A percentile compares a stretch with the other conserved stretches of the same genome.
phyloP scores from a whole-genome alignment of 2,113 vertebrate genomes.

The Aspidoscelis tigris region DNA sequence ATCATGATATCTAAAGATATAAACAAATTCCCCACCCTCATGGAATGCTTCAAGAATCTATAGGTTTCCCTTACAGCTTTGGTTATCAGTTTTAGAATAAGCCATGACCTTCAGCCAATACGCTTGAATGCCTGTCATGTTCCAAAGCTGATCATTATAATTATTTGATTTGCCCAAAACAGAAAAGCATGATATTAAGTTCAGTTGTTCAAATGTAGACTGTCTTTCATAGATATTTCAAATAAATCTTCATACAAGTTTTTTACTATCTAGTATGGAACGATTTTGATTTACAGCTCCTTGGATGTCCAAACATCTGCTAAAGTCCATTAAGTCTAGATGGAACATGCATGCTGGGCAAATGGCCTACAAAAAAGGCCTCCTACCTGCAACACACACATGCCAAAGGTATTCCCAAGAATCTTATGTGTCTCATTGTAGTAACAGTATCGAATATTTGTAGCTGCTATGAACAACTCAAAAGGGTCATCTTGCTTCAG shows the following conservation, averaged over 20 bases:
- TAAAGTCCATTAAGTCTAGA: not conserved
- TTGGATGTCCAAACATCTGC: not conserved
- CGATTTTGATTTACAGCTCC: too few relatives aligned
- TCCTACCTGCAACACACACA: slow-evolving; percentile 94
- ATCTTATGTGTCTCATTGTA: slow-evolving; percentile 98
- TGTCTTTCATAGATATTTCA: not conserved
- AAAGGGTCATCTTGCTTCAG: slow-evolving; percentile 95
- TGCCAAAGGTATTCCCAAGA: slow-evolving; percentile 94
- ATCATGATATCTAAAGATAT: not conserved
- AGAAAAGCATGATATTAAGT: not conserved
- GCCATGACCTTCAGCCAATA: not conserved
- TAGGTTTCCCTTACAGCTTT: too few relatives aligned
- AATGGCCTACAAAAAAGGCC: not conserved
- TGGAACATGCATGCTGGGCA: accelerated
- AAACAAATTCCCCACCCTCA: too few relatives aligned
- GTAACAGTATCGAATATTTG: slow-evolving; percentile 98
- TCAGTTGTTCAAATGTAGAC: not conserved
- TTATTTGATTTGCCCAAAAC: not conserved
- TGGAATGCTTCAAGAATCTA: too few relatives aligned
- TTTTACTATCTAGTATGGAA: not conserved
- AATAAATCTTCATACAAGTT: not conserved
- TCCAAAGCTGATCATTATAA: not conserved
- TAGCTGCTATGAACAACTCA: slow-evolving; percentile 94
- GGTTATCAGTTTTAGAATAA: too few relatives aligned
- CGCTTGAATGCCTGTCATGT: not conserved